Evolutionary conservation across 2,797 vertebrate genomes (phyloP), one percentile per base, ranked within the genome.

Genomic region (Epinephelus malabaricus): DNA sequence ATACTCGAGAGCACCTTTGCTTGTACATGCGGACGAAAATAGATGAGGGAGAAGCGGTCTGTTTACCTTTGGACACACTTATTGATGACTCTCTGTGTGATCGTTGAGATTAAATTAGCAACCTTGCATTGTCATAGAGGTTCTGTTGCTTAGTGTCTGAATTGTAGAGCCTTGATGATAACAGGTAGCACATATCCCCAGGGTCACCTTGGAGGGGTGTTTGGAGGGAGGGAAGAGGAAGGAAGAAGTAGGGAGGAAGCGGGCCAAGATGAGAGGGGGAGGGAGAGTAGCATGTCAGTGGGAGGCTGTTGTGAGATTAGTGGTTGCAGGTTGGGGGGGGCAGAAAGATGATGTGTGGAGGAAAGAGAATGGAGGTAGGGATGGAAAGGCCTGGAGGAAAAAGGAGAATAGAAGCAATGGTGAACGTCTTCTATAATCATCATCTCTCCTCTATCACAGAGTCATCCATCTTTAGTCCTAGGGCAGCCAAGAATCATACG

Each of bases 171-270:
- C 12, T 15, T 40, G 43, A 19, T 70, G 59, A 77, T 81, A 85
- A 69, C 79, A 85, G 77, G 72, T 86, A 77, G 70, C 6, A 1
- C 67, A 40, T 78, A 73, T 67, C 64, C 76, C 50, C 76, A 70
- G 84, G 88, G 91, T 94, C 88, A 95, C 91, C 92, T 93, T 93
- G 88, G 70, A 69, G 82, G 62, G 78, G 61, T 69, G 77, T 77
- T 64, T 71, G 69, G 71, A 73, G 65, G 59, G 87, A 63, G 59
- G 63, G 58, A 71, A 73, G 12, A 49, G 56, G 67, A 59, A 81
- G 21, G 19, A 77, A 56, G 66, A 59, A 51, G 12, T 2, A 59
- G 34, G 69, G 61, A 68, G 50, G 59, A 76, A 75, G 59, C n/a
- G 11, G 40, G 23, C 5, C 54, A 61, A 68, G 65, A 85, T 46